These are phyloP conservation scores for Parapristionchus giblindavisi DNA, from an alignment of 2,888 invertebrate species.

Conservation along the genomic window DNA sequence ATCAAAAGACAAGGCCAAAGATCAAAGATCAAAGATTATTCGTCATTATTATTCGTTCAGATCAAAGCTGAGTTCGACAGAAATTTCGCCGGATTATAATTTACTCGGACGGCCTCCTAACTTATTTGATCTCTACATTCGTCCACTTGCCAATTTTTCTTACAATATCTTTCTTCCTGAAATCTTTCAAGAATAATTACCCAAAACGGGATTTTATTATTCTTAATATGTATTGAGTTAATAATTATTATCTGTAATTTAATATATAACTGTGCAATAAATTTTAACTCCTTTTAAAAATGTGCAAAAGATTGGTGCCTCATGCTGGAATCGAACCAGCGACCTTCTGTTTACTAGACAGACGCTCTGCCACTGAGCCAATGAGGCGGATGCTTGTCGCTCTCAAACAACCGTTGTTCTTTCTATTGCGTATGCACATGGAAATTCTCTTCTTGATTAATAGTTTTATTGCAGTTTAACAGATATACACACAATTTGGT, in stretches of 20 bases:
- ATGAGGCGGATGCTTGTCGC: conserved; percentile 51
- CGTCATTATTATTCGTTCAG: neutral
- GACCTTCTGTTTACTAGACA: conserved; percentile 68
- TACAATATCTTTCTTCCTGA: conserved; percentile 10
- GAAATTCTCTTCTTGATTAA: no score
- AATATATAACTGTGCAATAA: conserved; percentile 5
- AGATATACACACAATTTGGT: no score
- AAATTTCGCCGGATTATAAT: conserved; percentile 47
- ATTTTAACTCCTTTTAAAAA: neutral
- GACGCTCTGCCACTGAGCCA: conserved; percentile 67
- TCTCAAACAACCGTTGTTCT: no score
- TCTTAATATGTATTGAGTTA: neutral
- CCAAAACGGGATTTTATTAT: neutral
- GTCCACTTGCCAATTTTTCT: conserved; percentile 23
- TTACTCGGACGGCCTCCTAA: no score
- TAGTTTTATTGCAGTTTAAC: no score
- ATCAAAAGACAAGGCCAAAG: neutral
- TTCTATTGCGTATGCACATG: no score
- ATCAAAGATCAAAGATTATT: neutral
- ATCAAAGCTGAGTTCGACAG: conserved; percentile 48
- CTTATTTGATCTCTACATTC: conserved; percentile 1
- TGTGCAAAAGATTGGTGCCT: conserved; percentile 42
- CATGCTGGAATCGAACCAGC: conserved; percentile 65
- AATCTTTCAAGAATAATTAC: neutral
- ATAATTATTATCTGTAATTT: neutral